Percentiles rank a stretch among this genome's conserved stretches.
Conservation (phyloP, 2,113 vertebrate species). For the Cromileptes altivelis region DNA sequence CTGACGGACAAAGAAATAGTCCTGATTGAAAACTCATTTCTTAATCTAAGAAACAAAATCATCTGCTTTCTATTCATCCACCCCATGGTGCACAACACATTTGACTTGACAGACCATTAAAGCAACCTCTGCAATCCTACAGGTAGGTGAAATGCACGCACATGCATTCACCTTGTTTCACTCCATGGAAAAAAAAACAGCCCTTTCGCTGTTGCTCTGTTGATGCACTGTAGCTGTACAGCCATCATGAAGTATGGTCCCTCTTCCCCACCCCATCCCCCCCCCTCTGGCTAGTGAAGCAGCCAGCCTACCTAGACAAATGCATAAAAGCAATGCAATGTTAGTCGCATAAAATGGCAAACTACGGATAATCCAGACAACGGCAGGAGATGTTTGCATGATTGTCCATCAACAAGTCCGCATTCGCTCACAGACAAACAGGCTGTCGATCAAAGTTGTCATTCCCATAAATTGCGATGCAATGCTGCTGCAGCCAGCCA, state of each 20-base stretch:
- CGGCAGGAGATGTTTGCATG: conserved; percentile 6
- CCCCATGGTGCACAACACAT: background rate
- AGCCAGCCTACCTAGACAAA: conserved; percentile 62
- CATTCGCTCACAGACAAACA: conserved; percentile 59
- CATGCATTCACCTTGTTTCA: conserved; percentile 35
- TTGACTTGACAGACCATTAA: background rate
- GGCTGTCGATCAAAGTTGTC: conserved; percentile 78
- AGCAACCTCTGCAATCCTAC: conserved; percentile 53
- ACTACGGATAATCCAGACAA: conserved; percentile 40
- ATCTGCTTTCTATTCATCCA: background rate
- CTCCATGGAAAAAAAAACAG: conserved; percentile 8
- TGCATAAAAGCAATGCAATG: conserved; percentile 39
- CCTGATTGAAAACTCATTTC: background rate
- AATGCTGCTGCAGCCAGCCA: conserved; percentile 68
- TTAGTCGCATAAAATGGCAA: conserved; percentile 26
- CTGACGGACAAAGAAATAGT: background rate
- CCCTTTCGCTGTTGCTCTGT: conserved; percentile 18
- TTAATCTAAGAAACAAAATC: background rate
- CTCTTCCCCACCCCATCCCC: conserved; percentile 15
- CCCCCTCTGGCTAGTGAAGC: conserved; percentile 41
- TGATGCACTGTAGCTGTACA: conserved; percentile 63
- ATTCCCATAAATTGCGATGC: conserved; percentile 72
- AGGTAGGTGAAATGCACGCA: conserved; percentile 62
- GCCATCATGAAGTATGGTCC: conserved; percentile 60
- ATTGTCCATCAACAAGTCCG: conserved; percentile 75